phyloP scores from a whole-genome alignment of 2,113 vertebrate species.

The Muntiacus reevesi region DNA sequence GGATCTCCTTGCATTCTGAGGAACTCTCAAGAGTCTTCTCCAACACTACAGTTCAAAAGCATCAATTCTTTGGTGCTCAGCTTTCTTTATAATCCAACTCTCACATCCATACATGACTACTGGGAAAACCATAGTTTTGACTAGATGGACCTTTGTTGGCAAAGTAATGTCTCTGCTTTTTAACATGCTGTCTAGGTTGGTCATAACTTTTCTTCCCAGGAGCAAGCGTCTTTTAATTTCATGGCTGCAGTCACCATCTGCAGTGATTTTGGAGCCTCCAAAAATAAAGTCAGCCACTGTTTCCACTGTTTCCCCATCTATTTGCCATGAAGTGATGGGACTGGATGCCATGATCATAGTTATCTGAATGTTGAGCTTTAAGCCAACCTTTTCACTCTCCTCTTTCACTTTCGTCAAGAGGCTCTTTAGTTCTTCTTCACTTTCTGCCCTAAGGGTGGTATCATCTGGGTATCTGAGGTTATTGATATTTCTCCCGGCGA shows the following conservation, averaged over 20 bases:
- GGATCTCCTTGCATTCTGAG: background rate
- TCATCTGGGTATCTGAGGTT: background rate
- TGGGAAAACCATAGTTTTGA: background rate
- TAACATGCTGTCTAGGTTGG: background rate
- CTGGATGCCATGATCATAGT: fast-evolving
- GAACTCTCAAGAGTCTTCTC: background rate
- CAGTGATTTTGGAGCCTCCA: background rate
- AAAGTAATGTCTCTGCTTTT: background rate
- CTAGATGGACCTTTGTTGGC: background rate
- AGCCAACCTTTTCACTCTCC: background rate
- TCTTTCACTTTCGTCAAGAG: background rate
- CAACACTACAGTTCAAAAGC: background rate
- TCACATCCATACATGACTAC: background rate
- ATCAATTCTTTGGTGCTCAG: background rate
- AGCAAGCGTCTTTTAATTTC: background rate
- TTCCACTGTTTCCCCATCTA: background rate
- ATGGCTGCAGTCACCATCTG: background rate
- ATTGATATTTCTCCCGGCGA: background rate
- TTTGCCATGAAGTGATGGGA: background rate
- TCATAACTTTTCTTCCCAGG: background rate
- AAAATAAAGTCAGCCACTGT: background rate
- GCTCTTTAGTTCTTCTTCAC: background rate
- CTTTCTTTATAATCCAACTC: background rate
- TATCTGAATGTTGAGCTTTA: background rate
- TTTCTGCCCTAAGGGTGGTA: background rate